Conservation (phyloP, 2,113 vertebrate species). For the Peromyscus polionotus region DNA sequence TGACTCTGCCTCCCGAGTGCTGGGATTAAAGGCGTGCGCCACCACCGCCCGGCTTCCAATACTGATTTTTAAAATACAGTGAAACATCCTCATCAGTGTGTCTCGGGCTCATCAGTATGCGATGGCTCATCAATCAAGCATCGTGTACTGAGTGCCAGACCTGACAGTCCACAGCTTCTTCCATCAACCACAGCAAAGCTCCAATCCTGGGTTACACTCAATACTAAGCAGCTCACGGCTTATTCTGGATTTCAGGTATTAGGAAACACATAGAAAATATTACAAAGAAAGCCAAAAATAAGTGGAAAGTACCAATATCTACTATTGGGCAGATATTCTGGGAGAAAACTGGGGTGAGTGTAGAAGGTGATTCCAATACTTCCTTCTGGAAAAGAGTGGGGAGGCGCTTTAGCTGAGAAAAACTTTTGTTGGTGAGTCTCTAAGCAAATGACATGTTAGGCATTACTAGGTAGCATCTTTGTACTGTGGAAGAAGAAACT, state of each 20-base stretch:
- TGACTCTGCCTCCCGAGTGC: too few species aligned
- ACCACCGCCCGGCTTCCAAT: too few species aligned
- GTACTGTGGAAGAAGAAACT: not conserved
- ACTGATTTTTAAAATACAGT: not conserved
- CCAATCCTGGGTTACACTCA: not conserved
- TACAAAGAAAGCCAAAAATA: not conserved
- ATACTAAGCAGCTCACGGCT: not conserved
- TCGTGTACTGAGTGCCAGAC: not conserved
- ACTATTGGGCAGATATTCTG: not conserved
- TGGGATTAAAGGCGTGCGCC: too few species aligned
- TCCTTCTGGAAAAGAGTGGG: not conserved
- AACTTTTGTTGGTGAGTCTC: not conserved
- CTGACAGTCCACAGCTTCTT: not conserved
- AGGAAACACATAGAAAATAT: slow-evolving; percentile 4
- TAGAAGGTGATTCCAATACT: not conserved
- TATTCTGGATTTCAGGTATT: not conserved
- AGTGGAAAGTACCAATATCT: not conserved
- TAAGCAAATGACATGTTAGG: not conserved
- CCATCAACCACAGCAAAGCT: not conserved
- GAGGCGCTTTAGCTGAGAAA: not conserved
- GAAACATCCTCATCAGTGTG: not conserved
- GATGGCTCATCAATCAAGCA: not conserved
- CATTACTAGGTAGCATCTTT: not conserved
- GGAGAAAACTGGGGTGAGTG: not conserved
- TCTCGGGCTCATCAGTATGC: not conserved